Conservation (phyloP, 2,888 invertebrate species). For the Spialia ferax region DNA sequence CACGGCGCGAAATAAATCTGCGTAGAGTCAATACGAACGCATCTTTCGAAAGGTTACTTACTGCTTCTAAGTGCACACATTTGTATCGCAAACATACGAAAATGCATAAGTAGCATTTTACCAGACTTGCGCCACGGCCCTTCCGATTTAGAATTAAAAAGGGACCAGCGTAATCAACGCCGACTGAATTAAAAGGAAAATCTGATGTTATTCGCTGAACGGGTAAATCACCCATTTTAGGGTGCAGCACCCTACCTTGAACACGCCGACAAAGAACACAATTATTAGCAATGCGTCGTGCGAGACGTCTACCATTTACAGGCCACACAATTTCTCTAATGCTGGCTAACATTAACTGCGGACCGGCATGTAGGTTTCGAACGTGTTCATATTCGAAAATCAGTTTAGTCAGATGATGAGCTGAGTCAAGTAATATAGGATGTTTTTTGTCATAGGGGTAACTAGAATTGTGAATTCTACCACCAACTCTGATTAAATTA, state of each 20-base stretch:
- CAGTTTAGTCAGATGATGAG: neutral
- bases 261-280: too few species aligned
- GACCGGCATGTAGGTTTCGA: neutral
- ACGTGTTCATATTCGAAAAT: neutral
- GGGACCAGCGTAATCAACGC: conserved; percentile 21
- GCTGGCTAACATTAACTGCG: neutral
- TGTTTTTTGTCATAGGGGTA: neutral
- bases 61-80: conserved; percentile 20
- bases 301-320: conserved; percentile 1
- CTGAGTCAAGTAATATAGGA: neutral
- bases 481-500: neutral
- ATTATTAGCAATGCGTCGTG: neutral
- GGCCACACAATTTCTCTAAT: conserved; percentile 10
- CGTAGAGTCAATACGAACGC: conserved; percentile 49
- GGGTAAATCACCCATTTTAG: too few species aligned
- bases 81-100: too few species aligned
- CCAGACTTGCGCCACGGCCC: neutral
- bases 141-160: conserved; percentile 8
- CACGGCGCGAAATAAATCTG: conserved; percentile 52
- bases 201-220: too few species aligned
- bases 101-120: conserved; percentile 19
- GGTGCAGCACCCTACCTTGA: too few species aligned
- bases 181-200: too few species aligned
- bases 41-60: conserved; percentile 48
- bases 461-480: neutral